Conservation (phyloP, 2,888 invertebrate genomes). For the Drosophila anceps region DNA sequence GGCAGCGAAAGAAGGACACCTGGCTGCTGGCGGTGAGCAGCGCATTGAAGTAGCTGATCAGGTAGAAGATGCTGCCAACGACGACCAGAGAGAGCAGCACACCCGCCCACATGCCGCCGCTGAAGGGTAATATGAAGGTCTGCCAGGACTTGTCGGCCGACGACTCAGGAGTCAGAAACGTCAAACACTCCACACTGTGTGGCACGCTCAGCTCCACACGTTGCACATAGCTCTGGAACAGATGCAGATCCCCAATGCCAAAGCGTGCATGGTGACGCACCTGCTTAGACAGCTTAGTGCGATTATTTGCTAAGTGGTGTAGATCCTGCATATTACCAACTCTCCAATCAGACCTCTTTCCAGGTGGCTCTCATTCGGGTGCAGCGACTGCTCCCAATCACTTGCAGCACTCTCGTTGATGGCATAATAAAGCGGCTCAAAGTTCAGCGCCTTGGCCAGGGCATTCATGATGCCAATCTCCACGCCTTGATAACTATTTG, state of each 20-base stretch:
- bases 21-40: constrained; percentile 40
- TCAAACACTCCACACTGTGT: constrained; percentile 93
- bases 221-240: constrained; percentile 89
- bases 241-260: constrained; percentile 92
- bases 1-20: constrained; percentile 54
- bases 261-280: constrained; percentile 89
- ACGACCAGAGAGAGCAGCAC: constrained; percentile 89
- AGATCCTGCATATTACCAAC: constrained; percentile 85
- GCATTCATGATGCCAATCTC: constrained; percentile 86
- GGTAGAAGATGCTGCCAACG: constrained; percentile 89
- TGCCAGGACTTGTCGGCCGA: constrained; percentile 93
- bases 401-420: constrained; percentile 87
- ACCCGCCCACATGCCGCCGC: constrained; percentile 91
- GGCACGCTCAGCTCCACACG: constrained; percentile 91
- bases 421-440: constrained; percentile 89
- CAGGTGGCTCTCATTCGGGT: constrained; percentile 88
- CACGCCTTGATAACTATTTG: constrained; percentile 70
- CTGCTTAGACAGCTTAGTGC: constrained; percentile 30
- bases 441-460: constrained; percentile 90
- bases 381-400: constrained; percentile 81
- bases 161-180: constrained; percentile 93
- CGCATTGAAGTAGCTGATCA: constrained; percentile 86
- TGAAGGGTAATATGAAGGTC: constrained; percentile 92
- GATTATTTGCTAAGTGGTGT: background rate
- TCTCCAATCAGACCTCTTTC: constrained; percentile 89